A percentile compares a stretch with the other conserved stretches of the same genome.
Evolutionary conservation across 2,797 vertebrate genomes (phyloP).

Genomic region (Siniperca undulata): DNA sequence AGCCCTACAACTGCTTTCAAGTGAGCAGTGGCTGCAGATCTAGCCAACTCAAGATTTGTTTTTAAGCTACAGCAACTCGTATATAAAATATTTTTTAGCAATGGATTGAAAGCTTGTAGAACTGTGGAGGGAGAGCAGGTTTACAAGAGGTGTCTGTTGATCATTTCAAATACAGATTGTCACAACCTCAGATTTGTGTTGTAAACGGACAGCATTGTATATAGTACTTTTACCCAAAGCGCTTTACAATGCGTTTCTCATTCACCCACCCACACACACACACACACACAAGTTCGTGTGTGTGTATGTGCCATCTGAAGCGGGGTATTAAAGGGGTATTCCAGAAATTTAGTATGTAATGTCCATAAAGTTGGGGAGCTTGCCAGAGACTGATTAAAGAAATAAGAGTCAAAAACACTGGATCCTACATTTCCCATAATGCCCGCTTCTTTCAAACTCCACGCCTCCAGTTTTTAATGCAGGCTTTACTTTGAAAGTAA

Average conservation of each 20-base stretch:
- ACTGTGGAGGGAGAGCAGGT: not conserved
- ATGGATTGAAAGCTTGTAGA: not conserved
- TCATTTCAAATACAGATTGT: not conserved
- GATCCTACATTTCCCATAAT: not conserved
- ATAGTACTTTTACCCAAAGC: not conserved
- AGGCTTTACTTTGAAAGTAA: not conserved
- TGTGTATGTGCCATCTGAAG: not conserved
- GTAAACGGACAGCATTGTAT: not conserved
- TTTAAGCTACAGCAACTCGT: not conserved
- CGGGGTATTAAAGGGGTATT: not conserved
- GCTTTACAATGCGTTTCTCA: not conserved
- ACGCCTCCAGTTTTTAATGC: not conserved
- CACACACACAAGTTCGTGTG: no score
- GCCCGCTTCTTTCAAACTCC: not conserved
- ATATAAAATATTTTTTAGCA: not conserved
- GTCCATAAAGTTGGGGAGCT: not conserved
- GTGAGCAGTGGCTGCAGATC: conserved; percentile 15
- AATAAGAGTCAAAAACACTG: not conserved
- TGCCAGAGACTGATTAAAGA: not conserved
- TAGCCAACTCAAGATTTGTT: not conserved
- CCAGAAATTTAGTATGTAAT: not conserved
- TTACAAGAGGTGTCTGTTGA: not conserved
- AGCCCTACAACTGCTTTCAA: conserved; percentile 16
- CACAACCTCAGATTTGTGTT: not conserved
- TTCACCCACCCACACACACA: not conserved